Evolutionary conservation across 2,113 vertebrate genomes (phyloP).

Genomic region (Benitochromis conjunctus): DNA sequence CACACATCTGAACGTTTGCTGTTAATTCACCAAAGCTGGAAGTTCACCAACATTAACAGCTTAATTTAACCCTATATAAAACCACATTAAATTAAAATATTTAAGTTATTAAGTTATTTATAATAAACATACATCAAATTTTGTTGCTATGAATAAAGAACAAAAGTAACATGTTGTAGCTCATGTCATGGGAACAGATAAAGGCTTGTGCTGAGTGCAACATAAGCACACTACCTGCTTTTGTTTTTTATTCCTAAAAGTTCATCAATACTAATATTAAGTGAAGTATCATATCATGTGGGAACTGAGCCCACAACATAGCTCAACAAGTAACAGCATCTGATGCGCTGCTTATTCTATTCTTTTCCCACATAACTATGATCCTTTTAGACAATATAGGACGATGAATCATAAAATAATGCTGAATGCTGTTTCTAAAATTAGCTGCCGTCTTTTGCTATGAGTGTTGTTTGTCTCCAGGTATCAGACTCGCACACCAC

Average conservation of each 20-base stretch:
- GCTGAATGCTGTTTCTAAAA: slow-evolving; percentile 12
- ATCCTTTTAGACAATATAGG: neutral
- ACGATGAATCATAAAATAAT: slow-evolving; percentile 10
- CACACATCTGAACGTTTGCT: neutral
- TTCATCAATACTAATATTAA: neutral
- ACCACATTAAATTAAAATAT: too few species aligned
- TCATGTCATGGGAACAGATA: neutral
- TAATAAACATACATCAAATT: neutral
- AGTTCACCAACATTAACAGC: neutral
- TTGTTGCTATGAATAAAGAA: neutral
- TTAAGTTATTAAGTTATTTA: neutral
- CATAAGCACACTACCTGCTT: neutral
- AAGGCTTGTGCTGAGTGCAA: too few species aligned
- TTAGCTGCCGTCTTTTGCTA: slow-evolving; percentile 1
- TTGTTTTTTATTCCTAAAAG: too few species aligned
- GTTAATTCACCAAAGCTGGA: neutral
- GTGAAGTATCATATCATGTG: neutral
- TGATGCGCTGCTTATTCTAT: neutral
- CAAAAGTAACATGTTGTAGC: neutral
- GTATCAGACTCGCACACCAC: slow-evolving; percentile 36
- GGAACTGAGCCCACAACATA: neutral
- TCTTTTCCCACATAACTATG: neutral
- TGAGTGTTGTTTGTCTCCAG: slow-evolving; percentile 31
- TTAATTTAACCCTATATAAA: too few species aligned
- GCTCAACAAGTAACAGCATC: neutral